Base-by-base conservation (phyloP, 2,113 vertebrate genomes). In the Thamnophis sirtalis region DNA sequence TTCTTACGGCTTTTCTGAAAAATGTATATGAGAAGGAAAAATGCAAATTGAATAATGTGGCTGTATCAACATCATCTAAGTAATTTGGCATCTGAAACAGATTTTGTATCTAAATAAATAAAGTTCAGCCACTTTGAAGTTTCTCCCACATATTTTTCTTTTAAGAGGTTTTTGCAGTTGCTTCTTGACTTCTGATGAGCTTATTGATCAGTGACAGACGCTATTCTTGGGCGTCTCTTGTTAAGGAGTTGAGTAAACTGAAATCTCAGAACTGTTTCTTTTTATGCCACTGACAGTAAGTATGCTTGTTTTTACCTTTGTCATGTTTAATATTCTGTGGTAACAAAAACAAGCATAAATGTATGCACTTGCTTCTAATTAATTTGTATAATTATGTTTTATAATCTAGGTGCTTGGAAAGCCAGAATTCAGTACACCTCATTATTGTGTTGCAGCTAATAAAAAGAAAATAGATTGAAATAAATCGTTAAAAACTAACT, bases 351-450 rank as follows among this genome's bases (percentile, higher is more conserved):
- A 97, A 94, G 93, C 95, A 92, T 92, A 97, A 97, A 94, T 95
- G 88, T 96, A 92, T 97, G 94, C 92, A 55, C 96, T 98, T 94
- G 89, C 96, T 98, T 96, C 96, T 96, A 97, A 98, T 98, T 98
- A 98, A 98, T 98, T 98, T 97, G 96, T 96, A 95, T 97, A 97
- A 98, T 98, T 98, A 97, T 92, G 93, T 98, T 98, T 98, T 97
- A 97, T 97, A 97, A 98, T 97, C 95, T 97, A 97, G 97, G 96
- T 97, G 96, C 97, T 97, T 98, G 97, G 96, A 96, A 97, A 98
- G 96, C 96, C 91, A 97, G 95, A 96, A 96, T 94, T 11, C 95
- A 92, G 95, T 95, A 97, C 95, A 98, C 95, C 92, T 97, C 97
- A 98, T 98, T 98, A 96, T 96, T 97, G 94, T 96, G 96, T 96